Evolutionary conservation across 2,797 vertebrate genomes (phyloP), one percentile per base, ranked within the genome.

Genomic region (Helicolenus hilgendorfi): DNA sequence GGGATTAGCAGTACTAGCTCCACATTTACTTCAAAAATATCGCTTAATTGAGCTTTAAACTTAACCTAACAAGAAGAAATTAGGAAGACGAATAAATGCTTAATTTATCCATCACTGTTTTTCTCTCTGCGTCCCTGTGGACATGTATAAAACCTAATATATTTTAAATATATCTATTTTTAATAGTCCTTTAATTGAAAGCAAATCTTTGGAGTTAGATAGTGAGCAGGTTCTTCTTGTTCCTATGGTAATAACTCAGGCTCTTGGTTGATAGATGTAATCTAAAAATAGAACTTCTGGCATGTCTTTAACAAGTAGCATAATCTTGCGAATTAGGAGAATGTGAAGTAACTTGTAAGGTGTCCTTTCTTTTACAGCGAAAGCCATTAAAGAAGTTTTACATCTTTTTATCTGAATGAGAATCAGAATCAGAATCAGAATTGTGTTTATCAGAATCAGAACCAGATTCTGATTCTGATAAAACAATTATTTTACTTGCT

Each of bases 171-270:
- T 5, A n/a, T 68, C 2, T 31, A 64, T 65, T 36, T 65, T 49
- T n/a, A 31, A 41, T 24, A 31, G 7, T 24, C 7, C 7, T 58
- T 60, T 53, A 20, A 49, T 65, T 55, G 65, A 64, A 35, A 55
- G 58, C 71, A 83, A n/a, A 63, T 79, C 7, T 69, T 56, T 35
- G 3, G 9, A 67, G 45, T 81, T 7, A 7, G 69, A 64, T 11
- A 45, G 35, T 8, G 38, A 89, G 60, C 75, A 49, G 56, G 83
- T 81, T 70, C 5, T 5, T 80, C 67, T 58, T 76, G 87, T 92
- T 92, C 70, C 82, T 81, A 77, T 91, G 88, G 82, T 78, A 85
- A 88, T 81, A 20, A 58, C 27, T 89, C 53, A 5, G 33, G 62
- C 36, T 71, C 62, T 29, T 56, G 27, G 29, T 75, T 55, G 33